phyloP scores from a whole-genome alignment of 23 tunicate species.

The Oikopleura dioica region DNA sequence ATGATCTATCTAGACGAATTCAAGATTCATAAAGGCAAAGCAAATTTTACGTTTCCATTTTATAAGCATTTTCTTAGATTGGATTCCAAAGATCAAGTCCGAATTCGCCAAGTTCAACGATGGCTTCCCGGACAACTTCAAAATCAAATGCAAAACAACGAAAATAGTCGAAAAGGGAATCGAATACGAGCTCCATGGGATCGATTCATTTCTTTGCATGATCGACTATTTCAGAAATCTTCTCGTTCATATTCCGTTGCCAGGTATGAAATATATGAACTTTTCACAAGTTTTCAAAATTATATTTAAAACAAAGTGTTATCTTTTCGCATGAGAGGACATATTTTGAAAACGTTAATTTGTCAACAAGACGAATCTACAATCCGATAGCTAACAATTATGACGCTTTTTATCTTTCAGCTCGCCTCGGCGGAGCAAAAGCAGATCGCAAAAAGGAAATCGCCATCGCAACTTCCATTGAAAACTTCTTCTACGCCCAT shows the following conservation, averaged over 20 bases:
- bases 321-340: no score
- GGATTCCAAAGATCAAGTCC: neutral
- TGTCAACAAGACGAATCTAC: neutral
- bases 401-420: no score
- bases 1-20: neutral
- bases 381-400: neutral
- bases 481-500: neutral
- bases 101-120: neutral
- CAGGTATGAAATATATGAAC: neutral
- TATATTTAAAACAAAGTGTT: no score
- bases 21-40: no score
- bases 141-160: neutral
- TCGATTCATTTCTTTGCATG: constrained; percentile 7
- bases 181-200: neutral
- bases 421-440: neutral
- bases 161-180: neutral
- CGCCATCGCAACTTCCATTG: neutral
- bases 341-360: no score
- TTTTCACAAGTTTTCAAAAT: no score
- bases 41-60: no score
- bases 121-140: neutral
- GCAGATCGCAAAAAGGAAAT: neutral
- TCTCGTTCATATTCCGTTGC: neutral
- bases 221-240: neutral
- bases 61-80: no score